Base-by-base conservation (phyloP, 2,797 vertebrate genomes). In the Acanthopagrus latus region DNA sequence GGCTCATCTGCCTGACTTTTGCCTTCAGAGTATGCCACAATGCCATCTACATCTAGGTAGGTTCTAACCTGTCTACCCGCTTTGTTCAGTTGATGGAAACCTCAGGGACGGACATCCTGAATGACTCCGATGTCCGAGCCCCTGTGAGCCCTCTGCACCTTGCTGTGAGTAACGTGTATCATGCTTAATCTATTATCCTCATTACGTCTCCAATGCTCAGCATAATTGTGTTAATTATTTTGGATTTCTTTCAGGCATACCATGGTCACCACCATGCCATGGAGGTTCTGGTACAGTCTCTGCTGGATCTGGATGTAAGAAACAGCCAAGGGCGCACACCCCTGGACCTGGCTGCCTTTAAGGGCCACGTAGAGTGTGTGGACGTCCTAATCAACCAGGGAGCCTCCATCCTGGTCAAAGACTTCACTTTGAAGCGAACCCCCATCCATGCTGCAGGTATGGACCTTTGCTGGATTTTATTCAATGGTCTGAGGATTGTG, bases 361-460 rank as follows among this genome's bases (percentile, higher is more conserved):
- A 97, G 87, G 98, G 98, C 76, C 98, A 99, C 0, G 96, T 98
- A 59, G 98, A 99, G 93, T 99, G 98, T 94, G 97, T 99, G 90
- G 97, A 99, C 55, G 97, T 99, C 80, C 95, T 99, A 29, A 98
- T 99, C 91, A 98, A 98, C 93, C 98, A 99, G 92, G 98, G 98
- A 82, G 97, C 98, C 65, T 99, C 98, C 25, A 97, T 98, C 86
- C 91, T 98, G 85, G 97, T 99, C 58, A 99, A 99, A 93, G 98
- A 99, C 89, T 99, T 96, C 75, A 92, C 97, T 79, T 92, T 97
- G 78, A 99, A 99, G 93, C 96, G 98, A 91, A 99, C 97, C 7
- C 97, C 98, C 56, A 97, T 98, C 87, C 98, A 99, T 78, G 97
- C 97, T 85, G 98, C 98, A 95, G 98, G 98, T 99, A 93, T 17